Percentiles rank a stretch among this genome's conserved stretches.
phyloP scores from a whole-genome alignment of 2,113 vertebrate species.

The Ploceus nigricollis region DNA sequence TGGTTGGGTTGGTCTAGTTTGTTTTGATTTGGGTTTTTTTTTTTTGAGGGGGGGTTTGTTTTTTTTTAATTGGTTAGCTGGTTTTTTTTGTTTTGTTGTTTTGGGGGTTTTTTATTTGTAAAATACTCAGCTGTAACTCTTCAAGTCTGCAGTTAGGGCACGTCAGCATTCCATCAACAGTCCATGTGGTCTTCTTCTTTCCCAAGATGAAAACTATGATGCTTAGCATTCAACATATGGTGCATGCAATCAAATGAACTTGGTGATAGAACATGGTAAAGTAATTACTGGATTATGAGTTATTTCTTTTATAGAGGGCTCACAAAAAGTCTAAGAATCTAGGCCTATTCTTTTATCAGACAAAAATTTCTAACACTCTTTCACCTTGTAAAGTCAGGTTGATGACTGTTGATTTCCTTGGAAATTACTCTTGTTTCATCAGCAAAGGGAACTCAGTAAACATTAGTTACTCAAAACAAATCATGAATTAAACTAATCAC shows the following conservation, averaged over 20 bases:
- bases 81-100: not conserved
- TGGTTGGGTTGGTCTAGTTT: not conserved
- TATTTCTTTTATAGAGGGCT: not conserved
- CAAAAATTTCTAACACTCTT: not conserved
- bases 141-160: not conserved
- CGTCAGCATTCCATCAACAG: not conserved
- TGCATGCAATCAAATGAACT: not conserved
- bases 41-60: not conserved
- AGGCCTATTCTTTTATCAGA: not conserved
- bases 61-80: not conserved
- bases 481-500: not conserved
- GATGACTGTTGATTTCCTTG: not conserved
- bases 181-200: not conserved
- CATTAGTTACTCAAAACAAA: not conserved
- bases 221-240: not conserved
- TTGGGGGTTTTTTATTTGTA: accelerated
- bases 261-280: not conserved
- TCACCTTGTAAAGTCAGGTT: not conserved
- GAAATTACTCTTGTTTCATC: not conserved
- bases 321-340: not conserved
- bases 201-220: not conserved
- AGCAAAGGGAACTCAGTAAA: not conserved
- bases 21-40: not conserved
- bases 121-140: not conserved
- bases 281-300: not conserved